Evolutionary conservation across 2,113 vertebrate genomes (phyloP).

Genomic region (Bucco capensis): DNA sequence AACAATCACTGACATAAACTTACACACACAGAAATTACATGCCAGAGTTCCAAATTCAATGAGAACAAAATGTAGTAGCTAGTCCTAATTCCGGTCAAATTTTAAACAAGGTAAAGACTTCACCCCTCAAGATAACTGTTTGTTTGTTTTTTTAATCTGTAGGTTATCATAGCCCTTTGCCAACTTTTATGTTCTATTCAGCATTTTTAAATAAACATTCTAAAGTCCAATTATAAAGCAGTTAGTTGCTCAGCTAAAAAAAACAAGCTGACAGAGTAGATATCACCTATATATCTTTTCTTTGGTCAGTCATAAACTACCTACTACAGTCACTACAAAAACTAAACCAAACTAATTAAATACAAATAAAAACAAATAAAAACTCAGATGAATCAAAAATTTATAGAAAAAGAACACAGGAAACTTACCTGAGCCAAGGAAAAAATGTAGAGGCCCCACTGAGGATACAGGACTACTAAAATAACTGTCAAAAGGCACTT

Average conservation of each 20-base stretch:
- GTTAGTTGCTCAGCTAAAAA: not conserved
- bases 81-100: not conserved
- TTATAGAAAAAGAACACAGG: not conserved
- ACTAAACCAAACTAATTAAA: not conserved
- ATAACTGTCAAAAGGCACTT: constrained; percentile 85
- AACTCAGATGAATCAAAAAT: not conserved
- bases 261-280: not conserved
- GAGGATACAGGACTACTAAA: constrained; percentile 80
- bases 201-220: not conserved
- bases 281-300: not conserved
- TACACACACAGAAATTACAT: not conserved
- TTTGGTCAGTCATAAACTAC: not conserved
- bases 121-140: not conserved
- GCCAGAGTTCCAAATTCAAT: not conserved
- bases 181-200: not conserved
- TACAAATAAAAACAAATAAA: not conserved
- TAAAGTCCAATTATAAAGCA: not conserved
- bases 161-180: not conserved
- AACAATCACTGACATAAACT: not conserved
- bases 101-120: not conserved
- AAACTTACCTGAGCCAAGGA: constrained; percentile 85
- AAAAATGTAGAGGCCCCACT: constrained; percentile 89
- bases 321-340: not conserved
- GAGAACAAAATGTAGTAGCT: not conserved
- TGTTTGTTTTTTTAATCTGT: not conserved